Evolutionary conservation across 2,888 invertebrate genomes (phyloP).

Genomic region (Polylopha cassiicola): DNA sequence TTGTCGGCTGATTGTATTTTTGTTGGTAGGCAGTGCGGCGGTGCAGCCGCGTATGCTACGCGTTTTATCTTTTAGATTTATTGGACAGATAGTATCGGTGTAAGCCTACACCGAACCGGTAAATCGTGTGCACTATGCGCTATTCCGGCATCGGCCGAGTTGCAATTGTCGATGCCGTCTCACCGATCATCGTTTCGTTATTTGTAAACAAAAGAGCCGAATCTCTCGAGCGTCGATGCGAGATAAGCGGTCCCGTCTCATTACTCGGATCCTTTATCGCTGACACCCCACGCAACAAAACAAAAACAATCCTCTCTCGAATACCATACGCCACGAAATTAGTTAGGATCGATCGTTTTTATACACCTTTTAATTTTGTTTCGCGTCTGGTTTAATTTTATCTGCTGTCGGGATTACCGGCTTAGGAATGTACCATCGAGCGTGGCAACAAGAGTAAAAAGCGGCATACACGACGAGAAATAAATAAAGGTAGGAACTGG

Average conservation of each 20-base stretch:
- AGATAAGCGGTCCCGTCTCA: constrained; percentile 33
- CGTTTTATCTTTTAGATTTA: constrained; percentile 68
- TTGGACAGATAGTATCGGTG: constrained; percentile 66
- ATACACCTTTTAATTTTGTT: constrained; percentile 75
- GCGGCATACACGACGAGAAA: constrained; percentile 65
- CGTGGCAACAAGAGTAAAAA: constrained; percentile 69
- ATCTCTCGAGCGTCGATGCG: constrained; percentile 37
- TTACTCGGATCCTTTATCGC: constrained; percentile 38
- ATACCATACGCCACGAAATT: constrained; percentile 72
- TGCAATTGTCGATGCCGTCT: constrained; percentile 27
- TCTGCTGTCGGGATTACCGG: constrained; percentile 74
- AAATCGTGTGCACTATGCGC: constrained; percentile 50
- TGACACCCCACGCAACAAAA: constrained; percentile 38
- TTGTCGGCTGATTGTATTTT: constrained; percentile 38
- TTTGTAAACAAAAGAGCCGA: constrained; percentile 35
- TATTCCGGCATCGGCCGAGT: constrained; percentile 37
- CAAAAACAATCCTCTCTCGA: constrained; percentile 42
- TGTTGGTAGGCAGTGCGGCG: constrained; percentile 35
- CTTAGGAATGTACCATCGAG: constrained; percentile 73
- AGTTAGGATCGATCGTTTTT: constrained; percentile 69
- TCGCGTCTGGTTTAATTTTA: constrained; percentile 77
- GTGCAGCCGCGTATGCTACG: constrained; percentile 31
- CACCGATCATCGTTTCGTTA: constrained; percentile 23
- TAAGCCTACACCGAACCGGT: constrained; percentile 51
- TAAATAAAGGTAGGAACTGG: constrained; percentile 72